These are phyloP conservation scores for Cheilosia impressa DNA, from an alignment of 2,888 invertebrate genomes.

Conservation along the genomic window DNA sequence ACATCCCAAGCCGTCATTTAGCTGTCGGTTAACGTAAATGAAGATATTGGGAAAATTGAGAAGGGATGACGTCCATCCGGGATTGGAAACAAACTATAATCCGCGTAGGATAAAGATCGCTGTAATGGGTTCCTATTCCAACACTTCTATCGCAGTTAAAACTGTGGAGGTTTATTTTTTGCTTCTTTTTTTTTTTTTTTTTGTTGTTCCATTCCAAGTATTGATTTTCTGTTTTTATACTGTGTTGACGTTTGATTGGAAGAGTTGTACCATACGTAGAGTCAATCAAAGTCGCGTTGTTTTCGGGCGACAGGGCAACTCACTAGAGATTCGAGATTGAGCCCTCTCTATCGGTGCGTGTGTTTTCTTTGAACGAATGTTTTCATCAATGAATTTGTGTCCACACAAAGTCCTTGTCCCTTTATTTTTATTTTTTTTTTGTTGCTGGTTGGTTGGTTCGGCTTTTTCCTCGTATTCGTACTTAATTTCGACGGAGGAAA, in stretches of 20 bases:
- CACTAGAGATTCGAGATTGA: neutral
- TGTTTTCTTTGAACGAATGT: constrained; percentile 42
- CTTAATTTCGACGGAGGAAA: constrained; percentile 64
- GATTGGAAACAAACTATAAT: constrained; percentile 69
- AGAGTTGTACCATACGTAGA: constrained; percentile 58
- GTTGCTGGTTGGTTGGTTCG: neutral
- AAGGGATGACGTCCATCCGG: constrained; percentile 71
- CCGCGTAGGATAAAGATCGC: constrained; percentile 68
- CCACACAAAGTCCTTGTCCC: constrained; percentile 61
- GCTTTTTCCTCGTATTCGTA: constrained; percentile 49
- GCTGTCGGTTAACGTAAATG: constrained; percentile 73
- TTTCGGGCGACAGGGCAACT: constrained; percentile 7
- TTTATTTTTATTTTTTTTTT: constrained; percentile 27
- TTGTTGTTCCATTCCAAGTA: neutral
- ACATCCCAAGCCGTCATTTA: constrained; percentile 71
- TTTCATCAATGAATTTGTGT: constrained; percentile 66
- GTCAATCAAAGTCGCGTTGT: constrained; percentile 52
- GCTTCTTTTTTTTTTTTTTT: too few relatives aligned
- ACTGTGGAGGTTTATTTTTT: constrained; percentile 43
- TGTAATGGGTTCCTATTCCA: constrained; percentile 69
- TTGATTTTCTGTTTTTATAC: constrained; percentile 41
- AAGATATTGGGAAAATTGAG: constrained; percentile 73
- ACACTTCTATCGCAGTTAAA: constrained; percentile 44
- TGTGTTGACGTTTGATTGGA: constrained; percentile 48
- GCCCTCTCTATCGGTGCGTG: constrained; percentile 24